Base-by-base conservation (phyloP, 2,113 vertebrate species). In the Cebidichthys violaceus region DNA sequence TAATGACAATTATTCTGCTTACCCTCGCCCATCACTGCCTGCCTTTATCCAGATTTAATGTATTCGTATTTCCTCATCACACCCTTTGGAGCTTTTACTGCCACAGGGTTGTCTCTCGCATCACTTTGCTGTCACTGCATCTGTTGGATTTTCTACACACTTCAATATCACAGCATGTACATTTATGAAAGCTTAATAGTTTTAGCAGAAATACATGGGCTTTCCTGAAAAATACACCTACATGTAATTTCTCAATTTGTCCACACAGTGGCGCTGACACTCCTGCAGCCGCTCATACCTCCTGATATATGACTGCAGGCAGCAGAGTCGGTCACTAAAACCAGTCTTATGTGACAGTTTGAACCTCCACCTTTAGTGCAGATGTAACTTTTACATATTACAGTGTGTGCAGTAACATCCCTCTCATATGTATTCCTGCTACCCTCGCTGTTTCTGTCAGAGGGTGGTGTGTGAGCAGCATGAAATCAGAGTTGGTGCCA, bases 191-290 rank as follows among this genome's bases (percentile, higher is more conserved):
- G 9, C 18, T 33, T 35, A 17, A 13, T 13, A 29, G 55, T 33
- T 47, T 11, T 7, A 6, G 13, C 27, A 9, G 39, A 24, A 22
- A 45, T 15, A 31, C 41, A 24, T 14, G 11, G 4, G 13, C 7
- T 50, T 18, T 50, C 1, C 15, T 35, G 15, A 9, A n/a, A 55
- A 57, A 41, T 13, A 54, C 8, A 3, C 22, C 27, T 61, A 5
- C 3, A 9, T 88, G 85, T 75, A 55, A 35, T 62, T 72, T 22
- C 14, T 11, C 6, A 2, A 8, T 50, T 3, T 81, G 52, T 15
- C 89, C 92, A 94, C 88, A 86, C 0, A 1, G 77, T 62, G 86
- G 86, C 9, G 86, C 82, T 86, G 43, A 24, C 41, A 6, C 62
- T 69, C n/a, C 71, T 18, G 2, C 9, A 59, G 20, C 9, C 6